phyloP scores from a whole-genome alignment of 2,888 invertebrate genomes.

The Nymphalis polychloros region DNA sequence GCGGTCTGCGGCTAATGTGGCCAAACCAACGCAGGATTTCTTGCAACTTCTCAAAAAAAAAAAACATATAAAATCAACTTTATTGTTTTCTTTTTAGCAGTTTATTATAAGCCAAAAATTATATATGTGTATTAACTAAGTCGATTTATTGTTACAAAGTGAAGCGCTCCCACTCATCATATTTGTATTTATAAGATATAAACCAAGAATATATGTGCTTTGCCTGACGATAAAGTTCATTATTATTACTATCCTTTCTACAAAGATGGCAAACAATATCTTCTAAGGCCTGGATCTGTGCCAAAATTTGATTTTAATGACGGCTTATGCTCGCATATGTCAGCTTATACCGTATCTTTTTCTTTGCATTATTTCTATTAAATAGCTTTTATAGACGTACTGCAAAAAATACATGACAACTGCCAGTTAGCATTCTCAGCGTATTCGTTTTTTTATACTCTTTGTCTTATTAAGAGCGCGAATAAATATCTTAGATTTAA shows the following conservation, averaged over 20 bases:
- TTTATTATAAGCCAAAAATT: neutral
- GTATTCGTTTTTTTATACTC: conserved; percentile 19
- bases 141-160: conserved; percentile 12
- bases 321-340: conserved; percentile 73
- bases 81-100: neutral
- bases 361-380: conserved; percentile 44
- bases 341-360: conserved; percentile 57
- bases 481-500: neutral
- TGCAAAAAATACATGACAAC: conserved; percentile 28
- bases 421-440: conserved; percentile 32
- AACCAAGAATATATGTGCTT: conserved; percentile 51
- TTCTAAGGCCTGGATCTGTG: conserved; percentile 66
- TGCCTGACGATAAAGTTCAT: conserved; percentile 42
- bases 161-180: conserved; percentile 41
- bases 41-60: too few relatives aligned
- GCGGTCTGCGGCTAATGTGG: too few relatives aligned
- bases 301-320: conserved; percentile 80
- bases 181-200: conserved; percentile 47
- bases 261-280: conserved; percentile 72
- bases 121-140: neutral
- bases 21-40: too few relatives aligned
- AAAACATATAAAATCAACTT: too few relatives aligned
- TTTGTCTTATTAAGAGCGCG: conserved; percentile 13
- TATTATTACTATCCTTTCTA: conserved; percentile 56
- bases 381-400: conserved; percentile 37